These are phyloP conservation scores for Lineus longissimus DNA, from an alignment of 1,140 invertebrate genomes.

Conservation along the genomic window DNA sequence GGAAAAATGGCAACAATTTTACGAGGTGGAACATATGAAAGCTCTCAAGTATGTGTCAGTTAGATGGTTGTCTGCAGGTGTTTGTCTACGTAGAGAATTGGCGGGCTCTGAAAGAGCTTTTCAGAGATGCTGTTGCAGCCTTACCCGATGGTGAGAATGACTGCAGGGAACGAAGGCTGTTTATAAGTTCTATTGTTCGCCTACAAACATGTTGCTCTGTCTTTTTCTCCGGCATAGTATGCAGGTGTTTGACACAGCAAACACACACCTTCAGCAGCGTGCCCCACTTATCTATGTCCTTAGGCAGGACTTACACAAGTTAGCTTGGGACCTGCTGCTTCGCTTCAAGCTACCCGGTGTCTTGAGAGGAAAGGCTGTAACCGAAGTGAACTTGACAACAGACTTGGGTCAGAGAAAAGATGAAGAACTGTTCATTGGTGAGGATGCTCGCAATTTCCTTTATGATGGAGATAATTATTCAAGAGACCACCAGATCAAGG, in stretches of 20 bases:
- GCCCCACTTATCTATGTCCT: conserved; percentile 20
- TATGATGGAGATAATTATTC: too few relatives aligned
- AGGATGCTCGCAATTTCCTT: too few relatives aligned
- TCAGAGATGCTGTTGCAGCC: conserved; percentile 5
- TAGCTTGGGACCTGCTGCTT: conserved; percentile 14
- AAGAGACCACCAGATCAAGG: too few relatives aligned
- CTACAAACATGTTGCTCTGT: conserved; percentile 18
- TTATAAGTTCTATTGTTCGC: too few relatives aligned
- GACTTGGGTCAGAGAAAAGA: too few relatives aligned
- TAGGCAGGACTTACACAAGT: background rate
- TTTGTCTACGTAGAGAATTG: conserved; percentile 20
- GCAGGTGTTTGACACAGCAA: conserved; percentile 16
- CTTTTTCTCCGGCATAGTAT: conserved; percentile 18
- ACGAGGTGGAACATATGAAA: conserved; percentile 18
- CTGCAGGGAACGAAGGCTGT: too few relatives aligned
- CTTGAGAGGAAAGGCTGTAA: conserved; percentile 11
- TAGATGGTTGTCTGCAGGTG: conserved; percentile 26
- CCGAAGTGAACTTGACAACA: too few relatives aligned
- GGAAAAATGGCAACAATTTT: conserved; percentile 15
- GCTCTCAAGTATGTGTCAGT: conserved; percentile 25
- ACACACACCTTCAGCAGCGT: conserved; percentile 15
- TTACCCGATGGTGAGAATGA: too few relatives aligned
- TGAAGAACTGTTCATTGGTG: too few relatives aligned
- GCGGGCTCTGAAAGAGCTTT: conserved; percentile 19
- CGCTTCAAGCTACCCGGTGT: conserved; percentile 19